Percentiles rank a stretch among this genome's conserved stretches.
Conservation (phyloP, 2,888 invertebrate species). For the Erebia epiphron region DNA sequence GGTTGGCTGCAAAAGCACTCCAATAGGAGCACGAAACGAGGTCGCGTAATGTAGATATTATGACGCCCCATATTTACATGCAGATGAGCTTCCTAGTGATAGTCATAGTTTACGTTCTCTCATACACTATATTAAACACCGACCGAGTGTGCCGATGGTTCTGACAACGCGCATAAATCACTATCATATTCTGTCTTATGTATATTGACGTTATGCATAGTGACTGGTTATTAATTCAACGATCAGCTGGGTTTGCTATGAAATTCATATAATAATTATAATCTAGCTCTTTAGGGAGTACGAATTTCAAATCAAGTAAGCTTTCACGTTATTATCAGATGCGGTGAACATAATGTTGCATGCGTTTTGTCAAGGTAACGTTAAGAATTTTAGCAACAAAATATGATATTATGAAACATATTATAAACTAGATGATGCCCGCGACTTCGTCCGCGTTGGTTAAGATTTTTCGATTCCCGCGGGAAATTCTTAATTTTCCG, state of each 20-base stretch:
- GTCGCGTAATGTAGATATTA: slow-evolving; percentile 38
- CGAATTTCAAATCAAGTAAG: no score
- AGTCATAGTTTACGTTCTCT: slow-evolving; percentile 34
- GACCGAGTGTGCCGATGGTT: slow-evolving; percentile 31
- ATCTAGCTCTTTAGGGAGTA: no score
- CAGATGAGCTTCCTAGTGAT: slow-evolving; percentile 37
- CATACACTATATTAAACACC: slow-evolving; percentile 37
- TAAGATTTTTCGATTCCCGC: no score
- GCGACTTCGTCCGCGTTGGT: no score
- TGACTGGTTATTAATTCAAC: not conserved
- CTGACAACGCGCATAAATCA: slow-evolving; percentile 31
- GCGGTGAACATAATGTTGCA: no score
- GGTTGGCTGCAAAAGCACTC: slow-evolving; percentile 39
- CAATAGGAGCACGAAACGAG: slow-evolving; percentile 34
- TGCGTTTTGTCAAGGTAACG: no score
- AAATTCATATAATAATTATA: not conserved
- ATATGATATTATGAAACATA: no score
- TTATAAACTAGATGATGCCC: no score
- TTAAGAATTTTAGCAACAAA: no score
- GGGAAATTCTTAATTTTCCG: no score
- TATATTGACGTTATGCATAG: slow-evolving; percentile 1
- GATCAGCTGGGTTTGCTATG: not conserved
- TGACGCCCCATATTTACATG: slow-evolving; percentile 39
- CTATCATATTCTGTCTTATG: slow-evolving; percentile 18
- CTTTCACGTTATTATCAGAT: no score